Percentiles rank a stretch among this genome's conserved stretches.
phyloP scores from a whole-genome alignment of 2,888 invertebrate species.

The Caenorhabditis uteleia region DNA sequence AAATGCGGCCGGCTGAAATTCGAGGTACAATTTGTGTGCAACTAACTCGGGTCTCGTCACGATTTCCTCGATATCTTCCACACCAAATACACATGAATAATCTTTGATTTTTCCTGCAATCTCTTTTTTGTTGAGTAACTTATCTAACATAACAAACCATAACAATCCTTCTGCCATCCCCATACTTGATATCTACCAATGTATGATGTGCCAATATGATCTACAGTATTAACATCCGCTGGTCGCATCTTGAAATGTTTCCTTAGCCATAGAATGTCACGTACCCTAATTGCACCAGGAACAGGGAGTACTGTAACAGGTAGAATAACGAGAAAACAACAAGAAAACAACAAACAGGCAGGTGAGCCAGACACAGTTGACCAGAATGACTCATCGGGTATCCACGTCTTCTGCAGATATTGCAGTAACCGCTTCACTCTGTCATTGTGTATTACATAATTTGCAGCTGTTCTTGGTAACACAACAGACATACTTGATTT shows the following conservation, averaged over 20 bases:
- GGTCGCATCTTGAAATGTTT: constrained; percentile 33
- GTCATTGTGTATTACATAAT: constrained; percentile 29
- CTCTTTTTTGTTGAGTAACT: background rate
- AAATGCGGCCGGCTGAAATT: constrained; percentile 48
- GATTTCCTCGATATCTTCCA: constrained; percentile 43
- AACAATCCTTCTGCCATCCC: constrained; percentile 40
- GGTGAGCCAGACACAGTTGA: constrained; percentile 44
- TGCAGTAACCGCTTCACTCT: constrained; percentile 32
- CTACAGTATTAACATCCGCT: constrained; percentile 30
- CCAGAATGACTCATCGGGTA: constrained; percentile 58
- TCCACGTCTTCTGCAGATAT: constrained; percentile 42
- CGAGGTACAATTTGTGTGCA: constrained; percentile 51
- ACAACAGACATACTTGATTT: constrained; percentile 54
- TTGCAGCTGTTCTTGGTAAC: constrained; percentile 41
- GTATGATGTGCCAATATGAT: constrained; percentile 40
- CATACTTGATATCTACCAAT: constrained; percentile 51
- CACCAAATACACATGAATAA: constrained; percentile 47
- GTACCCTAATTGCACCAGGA: constrained; percentile 39
- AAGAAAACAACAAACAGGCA: constrained; percentile 9
- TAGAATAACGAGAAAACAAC: background rate
- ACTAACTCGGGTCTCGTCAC: constrained; percentile 44
- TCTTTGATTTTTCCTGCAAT: constrained; percentile 42
- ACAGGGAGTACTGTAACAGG: constrained; percentile 34
- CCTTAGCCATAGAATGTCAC: constrained; percentile 43
- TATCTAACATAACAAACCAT: constrained; percentile 10